Evolutionary conservation across 2,888 invertebrate species (phyloP), one percentile per base, ranked within the genome.

Genomic region (Eupithecia vulgata): DNA sequence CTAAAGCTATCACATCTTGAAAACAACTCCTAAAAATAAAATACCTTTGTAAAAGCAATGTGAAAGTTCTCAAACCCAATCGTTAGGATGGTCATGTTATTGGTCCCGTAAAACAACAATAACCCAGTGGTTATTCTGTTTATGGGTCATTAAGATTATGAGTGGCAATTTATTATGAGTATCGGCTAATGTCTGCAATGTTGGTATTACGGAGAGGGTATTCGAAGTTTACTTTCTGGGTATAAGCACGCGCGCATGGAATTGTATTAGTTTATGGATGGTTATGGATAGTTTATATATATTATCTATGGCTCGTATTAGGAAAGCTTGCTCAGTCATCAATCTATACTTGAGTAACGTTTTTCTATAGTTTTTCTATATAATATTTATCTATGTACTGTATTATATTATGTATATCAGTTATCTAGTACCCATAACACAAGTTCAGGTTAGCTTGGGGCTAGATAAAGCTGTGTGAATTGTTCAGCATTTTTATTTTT

Each of bases 121-220:
- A 57, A 57, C 57, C 57, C 79, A 80, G 80, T 72, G 78, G 76
- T 74, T 80, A 80, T 81, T 80, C 64, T 52, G 73, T 83, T 81
- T 83, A 83, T 81, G 79, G 78, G 78, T 75, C 76, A 80, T 82
- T 80, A 80, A 80, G 79, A 73, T 81, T 77, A 82, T 78, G 77
- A 81, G 74, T 66, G 71, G 76, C 65, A 68, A 78, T 84, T 79
- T 78, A 80, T 78, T n/a, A 40, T 52, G 42, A 68, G 71, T 45
- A 61, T 59, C 67, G 59, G 65, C 67, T 71, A 72, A 74, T 71
- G 67, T 42, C 73, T 45, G 75, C 66, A 72, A 77, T 78, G 37
- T 79, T 73, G 72, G 75, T 74, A 68, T 72, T 71, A 70, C 70
- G 42, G 52, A 61, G 35, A 64, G 62, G 35, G 21, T 35, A 34